Conservation (phyloP, 2,888 invertebrate species). For the Caenorhabditis zanzibari region DNA sequence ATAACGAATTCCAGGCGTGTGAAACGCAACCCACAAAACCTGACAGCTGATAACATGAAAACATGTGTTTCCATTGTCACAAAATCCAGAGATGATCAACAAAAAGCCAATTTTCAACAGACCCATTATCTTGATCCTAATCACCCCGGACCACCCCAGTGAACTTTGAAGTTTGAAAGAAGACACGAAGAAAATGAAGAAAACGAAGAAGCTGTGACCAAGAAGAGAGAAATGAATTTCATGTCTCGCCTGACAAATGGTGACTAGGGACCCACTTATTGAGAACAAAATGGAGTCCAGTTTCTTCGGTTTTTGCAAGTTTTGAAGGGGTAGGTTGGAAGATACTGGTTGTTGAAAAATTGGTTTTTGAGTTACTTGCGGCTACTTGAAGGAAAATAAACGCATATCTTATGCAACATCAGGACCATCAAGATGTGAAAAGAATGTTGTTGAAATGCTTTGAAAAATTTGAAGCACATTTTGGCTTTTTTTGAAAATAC, state of each 20-base stretch:
- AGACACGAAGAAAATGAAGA: background rate
- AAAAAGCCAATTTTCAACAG: conserved; percentile 3
- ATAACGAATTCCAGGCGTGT: background rate
- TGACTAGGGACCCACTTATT: conserved; percentile 58
- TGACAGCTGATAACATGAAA: conserved; percentile 30
- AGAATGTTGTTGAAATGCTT: background rate
- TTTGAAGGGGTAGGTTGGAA: conserved; percentile 11
- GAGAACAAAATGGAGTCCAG: conserved; percentile 17
- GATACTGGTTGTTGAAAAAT: conserved; percentile 13
- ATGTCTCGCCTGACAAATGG: conserved; percentile 49
- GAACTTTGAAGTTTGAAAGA: conserved; percentile 53
- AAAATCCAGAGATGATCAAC: conserved; percentile 17
- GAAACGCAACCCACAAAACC: background rate
- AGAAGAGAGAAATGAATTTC: conserved; percentile 53
- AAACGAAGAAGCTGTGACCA: conserved; percentile 2
- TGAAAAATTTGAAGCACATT: too few relatives aligned
- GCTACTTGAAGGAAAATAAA: conserved; percentile 8
- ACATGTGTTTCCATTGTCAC: conserved; percentile 51
- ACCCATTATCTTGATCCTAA: conserved; percentile 19
- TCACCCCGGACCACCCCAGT: background rate
- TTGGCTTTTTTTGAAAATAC: too few relatives aligned
- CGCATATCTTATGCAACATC: background rate
- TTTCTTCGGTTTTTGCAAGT: conserved; percentile 12
- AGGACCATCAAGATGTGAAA: background rate
- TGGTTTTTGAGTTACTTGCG: conserved; percentile 4